Evolutionary conservation across 2,888 invertebrate genomes (phyloP).

Genomic region (Brachyopa scutellaris): DNA sequence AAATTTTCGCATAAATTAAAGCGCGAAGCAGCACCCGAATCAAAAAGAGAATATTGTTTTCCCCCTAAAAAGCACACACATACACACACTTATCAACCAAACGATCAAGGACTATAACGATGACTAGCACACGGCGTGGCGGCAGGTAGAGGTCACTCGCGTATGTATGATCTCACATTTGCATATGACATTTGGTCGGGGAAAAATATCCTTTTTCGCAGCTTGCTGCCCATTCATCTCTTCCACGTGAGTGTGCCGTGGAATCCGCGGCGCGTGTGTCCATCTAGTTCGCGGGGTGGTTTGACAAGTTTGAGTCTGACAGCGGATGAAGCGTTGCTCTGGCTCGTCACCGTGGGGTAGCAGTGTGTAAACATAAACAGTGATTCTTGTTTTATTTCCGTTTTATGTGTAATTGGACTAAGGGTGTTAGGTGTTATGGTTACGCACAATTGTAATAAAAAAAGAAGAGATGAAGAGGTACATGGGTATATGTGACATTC

Average conservation of each 20-base stretch:
- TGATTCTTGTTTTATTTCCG: conserved; percentile 28
- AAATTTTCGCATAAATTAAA: conserved; percentile 70
- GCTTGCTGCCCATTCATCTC: conserved; percentile 54
- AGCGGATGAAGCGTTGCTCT: neutral
- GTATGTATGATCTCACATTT: conserved; percentile 69
- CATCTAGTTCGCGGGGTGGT: conserved; percentile 49
- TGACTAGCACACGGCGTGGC: conserved; percentile 22
- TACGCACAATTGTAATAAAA: neutral
- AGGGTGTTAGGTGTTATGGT: conserved; percentile 32
- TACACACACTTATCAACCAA: neutral
- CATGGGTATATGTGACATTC: conserved; percentile 1
- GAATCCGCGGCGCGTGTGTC: conserved; percentile 65
- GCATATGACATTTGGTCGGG: conserved; percentile 65
- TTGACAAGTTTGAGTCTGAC: conserved; percentile 39
- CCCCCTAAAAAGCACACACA: conserved; percentile 41
- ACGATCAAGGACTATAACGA: conserved; percentile 20
- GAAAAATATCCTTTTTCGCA: conserved; percentile 61
- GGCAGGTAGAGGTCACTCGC: conserved; percentile 68
- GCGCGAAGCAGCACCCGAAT: conserved; percentile 49
- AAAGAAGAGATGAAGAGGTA: neutral
- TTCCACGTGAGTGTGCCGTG: conserved; percentile 37
- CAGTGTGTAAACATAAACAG: conserved; percentile 47
- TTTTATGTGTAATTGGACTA: conserved; percentile 45
- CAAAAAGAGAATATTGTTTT: conserved; percentile 46
- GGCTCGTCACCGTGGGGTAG: neutral